A percentile compares a stretch with the other conserved stretches of the same genome.
Conservation (phyloP, 53 echinoderm and acorn worm genomes). For the Luidia sarsii region DNA sequence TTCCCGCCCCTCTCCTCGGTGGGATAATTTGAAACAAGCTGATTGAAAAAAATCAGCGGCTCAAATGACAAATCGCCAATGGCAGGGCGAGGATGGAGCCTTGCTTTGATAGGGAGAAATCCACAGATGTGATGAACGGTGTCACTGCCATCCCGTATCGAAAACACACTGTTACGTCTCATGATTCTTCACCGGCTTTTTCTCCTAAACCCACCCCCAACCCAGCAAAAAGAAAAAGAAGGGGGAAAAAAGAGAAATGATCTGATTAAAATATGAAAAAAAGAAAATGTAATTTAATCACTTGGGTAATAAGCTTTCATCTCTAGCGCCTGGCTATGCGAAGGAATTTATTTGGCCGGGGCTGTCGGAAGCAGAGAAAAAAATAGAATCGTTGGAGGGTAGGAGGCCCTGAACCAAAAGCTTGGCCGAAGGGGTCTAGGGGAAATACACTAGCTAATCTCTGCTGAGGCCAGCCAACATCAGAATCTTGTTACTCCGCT, state of each 20-base stretch:
- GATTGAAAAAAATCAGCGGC: slow-evolving; percentile 46
- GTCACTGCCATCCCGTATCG: not conserved
- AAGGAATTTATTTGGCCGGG: slow-evolving; percentile 46
- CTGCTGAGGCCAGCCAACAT: slow-evolving; percentile 7
- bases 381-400: slow-evolving; percentile 49
- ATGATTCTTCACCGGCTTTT: too few species aligned
- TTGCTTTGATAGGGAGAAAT: slow-evolving; percentile 43
- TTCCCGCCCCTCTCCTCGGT: too few species aligned
- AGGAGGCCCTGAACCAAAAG: slow-evolving; percentile 36
- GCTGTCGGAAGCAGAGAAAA: slow-evolving; percentile 44
- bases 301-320: slow-evolving; percentile 58
- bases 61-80: slow-evolving; percentile 42
- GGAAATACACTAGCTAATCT: slow-evolving; percentile 49
- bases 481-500: slow-evolving; percentile 15
- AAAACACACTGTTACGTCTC: slow-evolving; percentile 44
- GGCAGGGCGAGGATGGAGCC: slow-evolving; percentile 12
- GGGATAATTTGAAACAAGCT: slow-evolving; percentile 41
- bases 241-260: too few species aligned
- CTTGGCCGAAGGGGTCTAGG: slow-evolving; percentile 21
- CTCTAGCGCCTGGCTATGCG: slow-evolving; percentile 20
- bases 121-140: not conserved
- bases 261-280: slow-evolving; percentile 54
- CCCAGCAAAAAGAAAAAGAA: too few species aligned
- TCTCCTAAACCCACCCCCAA: too few species aligned
- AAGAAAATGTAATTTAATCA: slow-evolving; percentile 60